Base-by-base conservation (phyloP, 2,888 invertebrate genomes). In the Pristionchus arcanus region DNA sequence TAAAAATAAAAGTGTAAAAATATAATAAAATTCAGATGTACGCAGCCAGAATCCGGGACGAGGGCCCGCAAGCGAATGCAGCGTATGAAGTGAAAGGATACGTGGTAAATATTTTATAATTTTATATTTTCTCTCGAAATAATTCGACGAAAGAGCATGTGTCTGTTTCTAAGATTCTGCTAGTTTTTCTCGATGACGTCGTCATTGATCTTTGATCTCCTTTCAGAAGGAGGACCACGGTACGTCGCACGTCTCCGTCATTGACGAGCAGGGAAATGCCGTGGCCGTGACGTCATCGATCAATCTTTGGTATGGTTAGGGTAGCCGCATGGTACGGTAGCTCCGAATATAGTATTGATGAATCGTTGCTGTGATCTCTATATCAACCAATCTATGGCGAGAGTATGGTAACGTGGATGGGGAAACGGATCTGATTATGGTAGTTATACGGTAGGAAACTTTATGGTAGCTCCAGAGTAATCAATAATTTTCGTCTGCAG, bases 31-130 rank as follows among this genome's bases (percentile, higher is more conserved):
- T 68, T 68, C 11, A 68, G 68, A 37, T 37, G 16, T 21, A 34
- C 37, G 55, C 85, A 0, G 59, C 34, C 15, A 63, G 59, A 89
- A 94, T 95, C 66, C 92, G 92, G 16, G 83, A 83, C n/a, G 63
- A 59, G 34, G 63, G 34, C 11, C 31, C 63, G 42, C 42, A 59
- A 31, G 19, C 34, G 25, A 63, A 34, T 2, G 63, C 34, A 21
- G 31, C 42, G 37, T 85, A 85, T 37, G 59, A 13, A 31, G 59
- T 34, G 28, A 63, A 85, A 3, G 85, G 85, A 85, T 85, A 34
- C 37, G 37, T 85, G 85, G 85, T 85, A 34, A 63, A 59, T 9
- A 42, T 49, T 49, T 49, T 49, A 13, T 9, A 49, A 9, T 11
- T 49, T 49, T 19, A 9, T 25, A 84, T 77, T 68, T 68, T 4